Conservation (phyloP, 2,797 vertebrate genomes). For the Crocodylus rhombifer region DNA sequence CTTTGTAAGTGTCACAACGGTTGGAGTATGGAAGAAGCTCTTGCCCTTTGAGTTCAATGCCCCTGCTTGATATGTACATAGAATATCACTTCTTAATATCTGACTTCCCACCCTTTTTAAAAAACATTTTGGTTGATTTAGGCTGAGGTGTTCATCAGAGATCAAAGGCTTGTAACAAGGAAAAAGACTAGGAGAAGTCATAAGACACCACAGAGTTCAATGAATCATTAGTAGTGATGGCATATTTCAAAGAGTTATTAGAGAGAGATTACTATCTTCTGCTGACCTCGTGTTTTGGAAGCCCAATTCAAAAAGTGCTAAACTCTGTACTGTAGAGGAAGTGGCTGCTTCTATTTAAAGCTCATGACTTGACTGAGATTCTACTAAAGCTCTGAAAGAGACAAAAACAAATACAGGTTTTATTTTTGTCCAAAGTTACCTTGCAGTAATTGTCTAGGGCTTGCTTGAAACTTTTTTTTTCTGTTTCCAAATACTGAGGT, state of each 20-base stretch:
- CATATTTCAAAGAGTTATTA: constrained; percentile 24
- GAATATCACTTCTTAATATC: background rate
- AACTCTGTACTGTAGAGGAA: background rate
- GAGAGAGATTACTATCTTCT: background rate
- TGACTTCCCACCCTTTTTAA: rapidly evolving
- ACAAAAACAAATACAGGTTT: background rate
- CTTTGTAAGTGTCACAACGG: background rate
- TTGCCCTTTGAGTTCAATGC: background rate
- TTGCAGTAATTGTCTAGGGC: background rate
- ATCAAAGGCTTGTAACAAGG: background rate
- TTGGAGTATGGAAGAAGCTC: background rate
- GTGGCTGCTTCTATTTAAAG: background rate
- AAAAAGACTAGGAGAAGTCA: background rate
- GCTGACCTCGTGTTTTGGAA: background rate
- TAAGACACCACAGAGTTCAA: background rate
- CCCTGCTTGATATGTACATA: background rate
- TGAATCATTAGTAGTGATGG: background rate
- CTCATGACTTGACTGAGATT: background rate
- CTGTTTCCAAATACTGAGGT: too few relatives aligned
- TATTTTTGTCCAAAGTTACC: background rate
- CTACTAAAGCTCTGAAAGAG: background rate
- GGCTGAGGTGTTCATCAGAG: background rate
- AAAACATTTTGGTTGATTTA: too few relatives aligned
- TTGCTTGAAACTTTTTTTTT: too few relatives aligned
- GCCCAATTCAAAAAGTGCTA: background rate